These are phyloP conservation scores for Pollenia griseotomentosa DNA, from an alignment of 2,888 invertebrate species.

Conservation along the genomic window DNA sequence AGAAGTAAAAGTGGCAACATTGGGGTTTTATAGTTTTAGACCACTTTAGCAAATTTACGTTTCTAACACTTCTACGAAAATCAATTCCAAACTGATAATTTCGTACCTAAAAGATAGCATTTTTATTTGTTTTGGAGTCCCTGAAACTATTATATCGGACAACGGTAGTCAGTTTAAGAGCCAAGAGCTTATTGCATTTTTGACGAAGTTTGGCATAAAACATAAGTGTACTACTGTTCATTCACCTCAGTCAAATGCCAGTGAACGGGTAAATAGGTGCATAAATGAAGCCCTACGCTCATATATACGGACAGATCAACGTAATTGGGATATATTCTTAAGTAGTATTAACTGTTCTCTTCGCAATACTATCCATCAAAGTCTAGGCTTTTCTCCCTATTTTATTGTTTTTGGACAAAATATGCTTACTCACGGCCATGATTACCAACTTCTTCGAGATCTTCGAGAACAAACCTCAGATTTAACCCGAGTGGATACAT, in stretches of 20 bases:
- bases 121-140: constrained; percentile 9
- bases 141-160: not conserved
- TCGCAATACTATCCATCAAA: constrained; percentile 21
- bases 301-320: constrained; percentile 3
- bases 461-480: no score
- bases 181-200: not conserved
- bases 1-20: not conserved
- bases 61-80: not conserved
- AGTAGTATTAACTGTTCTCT: constrained; percentile 4
- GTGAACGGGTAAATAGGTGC: not conserved
- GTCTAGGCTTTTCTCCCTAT: constrained; percentile 13
- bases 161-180: constrained; percentile 8
- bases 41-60: not conserved
- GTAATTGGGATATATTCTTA: constrained; percentile 13
- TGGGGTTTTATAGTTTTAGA: not conserved
- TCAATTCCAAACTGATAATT: not conserved
- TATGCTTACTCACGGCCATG: no score
- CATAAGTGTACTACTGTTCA: not conserved
- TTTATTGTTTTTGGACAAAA: constrained; percentile 22
- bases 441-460: no score
- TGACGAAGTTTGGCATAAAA: not conserved
- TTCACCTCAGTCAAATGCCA: not conserved
- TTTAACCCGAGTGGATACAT: no score
- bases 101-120: not conserved
- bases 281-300: constrained; percentile 17